These are phyloP conservation scores for Australoheros scitulus DNA, from an alignment of 2,113 vertebrate genomes.

Conservation along the genomic window DNA sequence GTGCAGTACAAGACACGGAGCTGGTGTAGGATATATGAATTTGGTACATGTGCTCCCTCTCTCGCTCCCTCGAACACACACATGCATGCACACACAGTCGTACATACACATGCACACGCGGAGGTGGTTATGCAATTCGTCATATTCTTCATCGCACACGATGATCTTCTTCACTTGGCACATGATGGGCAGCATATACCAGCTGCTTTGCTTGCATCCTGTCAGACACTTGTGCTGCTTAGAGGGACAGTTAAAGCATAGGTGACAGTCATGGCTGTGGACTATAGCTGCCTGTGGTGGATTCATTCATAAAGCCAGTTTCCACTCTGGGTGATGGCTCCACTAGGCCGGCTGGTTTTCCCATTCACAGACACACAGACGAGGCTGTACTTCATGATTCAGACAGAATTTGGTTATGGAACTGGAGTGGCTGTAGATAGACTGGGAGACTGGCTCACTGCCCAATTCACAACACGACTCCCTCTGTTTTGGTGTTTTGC, in stretches of 20 bases:
- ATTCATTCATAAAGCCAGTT: conserved; percentile 77
- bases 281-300: conserved; percentile 28
- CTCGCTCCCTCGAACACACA: conserved; percentile 25
- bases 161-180: conserved; percentile 26
- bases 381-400: conserved; percentile 43
- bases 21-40: conserved; percentile 59
- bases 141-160: conserved; percentile 59
- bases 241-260: conserved; percentile 28
- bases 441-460: conserved; percentile 29
- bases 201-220: conserved; percentile 22
- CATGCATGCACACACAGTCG: conserved; percentile 20
- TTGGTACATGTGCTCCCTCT: conserved; percentile 60
- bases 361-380: conserved; percentile 60
- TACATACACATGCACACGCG: conserved; percentile 28
- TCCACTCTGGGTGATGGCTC: conserved; percentile 49
- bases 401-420: conserved; percentile 21
- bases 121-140: conserved; percentile 75
- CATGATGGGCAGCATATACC: conserved; percentile 27
- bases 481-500: conserved; percentile 23
- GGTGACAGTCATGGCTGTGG: conserved; percentile 29
- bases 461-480: conserved; percentile 37
- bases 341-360: conserved; percentile 44
- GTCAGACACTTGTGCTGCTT: conserved; percentile 7
- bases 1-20: conserved; percentile 65
- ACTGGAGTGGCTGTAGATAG: conserved; percentile 23